Conservation (phyloP, 2,797 vertebrate genomes). For the Rhynchonycteris naso region DNA sequence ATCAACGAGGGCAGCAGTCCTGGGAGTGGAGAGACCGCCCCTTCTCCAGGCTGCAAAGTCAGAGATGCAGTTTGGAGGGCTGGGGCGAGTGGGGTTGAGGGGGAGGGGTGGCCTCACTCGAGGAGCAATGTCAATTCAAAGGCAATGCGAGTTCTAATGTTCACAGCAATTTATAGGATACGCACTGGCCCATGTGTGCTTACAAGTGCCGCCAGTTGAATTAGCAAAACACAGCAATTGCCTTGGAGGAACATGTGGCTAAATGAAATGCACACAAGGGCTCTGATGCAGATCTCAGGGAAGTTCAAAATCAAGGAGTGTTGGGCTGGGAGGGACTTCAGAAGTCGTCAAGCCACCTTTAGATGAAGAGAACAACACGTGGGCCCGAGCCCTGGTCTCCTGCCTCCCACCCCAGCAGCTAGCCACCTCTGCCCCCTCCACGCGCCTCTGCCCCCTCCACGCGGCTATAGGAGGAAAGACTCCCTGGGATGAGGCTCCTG, state of each 20-base stretch:
- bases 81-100: no score
- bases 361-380: neutral
- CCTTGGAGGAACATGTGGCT: neutral
- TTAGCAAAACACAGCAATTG: rapidly evolving
- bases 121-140: neutral
- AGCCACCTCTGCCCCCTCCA: neutral
- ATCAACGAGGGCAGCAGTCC: neutral
- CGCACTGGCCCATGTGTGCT: rapidly evolving
- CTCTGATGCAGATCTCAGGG: neutral
- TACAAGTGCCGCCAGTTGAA: neutral
- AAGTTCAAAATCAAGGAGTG: neutral
- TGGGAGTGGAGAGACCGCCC: neutral
- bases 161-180: neutral
- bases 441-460: neutral
- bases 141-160: neutral
- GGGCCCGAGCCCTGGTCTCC: neutral
- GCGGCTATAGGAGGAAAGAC: rapidly evolving
- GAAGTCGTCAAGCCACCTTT: neutral
- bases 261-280: neutral
- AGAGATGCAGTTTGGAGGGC: neutral
- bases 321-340: neutral
- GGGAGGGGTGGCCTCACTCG: neutral
- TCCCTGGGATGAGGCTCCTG: no score
- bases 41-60: neutral
- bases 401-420: neutral